Evolutionary conservation across 2,113 vertebrate genomes (phyloP).

Genomic region (Ursus arctos): DNA sequence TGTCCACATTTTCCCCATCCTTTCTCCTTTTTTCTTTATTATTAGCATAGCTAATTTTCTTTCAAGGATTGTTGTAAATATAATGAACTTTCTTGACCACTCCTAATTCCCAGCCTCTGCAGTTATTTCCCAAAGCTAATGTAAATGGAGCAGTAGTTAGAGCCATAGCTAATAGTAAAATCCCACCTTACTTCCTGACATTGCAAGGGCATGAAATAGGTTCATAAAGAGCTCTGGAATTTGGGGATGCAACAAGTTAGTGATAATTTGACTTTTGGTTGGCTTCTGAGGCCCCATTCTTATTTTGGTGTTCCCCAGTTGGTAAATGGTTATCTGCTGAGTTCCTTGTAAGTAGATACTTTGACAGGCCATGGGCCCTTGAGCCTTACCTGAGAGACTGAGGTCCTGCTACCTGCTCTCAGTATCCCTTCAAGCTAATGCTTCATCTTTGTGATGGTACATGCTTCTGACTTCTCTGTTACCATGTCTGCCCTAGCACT

Average conservation of each 20-base stretch:
- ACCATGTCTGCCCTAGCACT: neutral
- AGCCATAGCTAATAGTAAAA: neutral
- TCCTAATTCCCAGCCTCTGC: neutral
- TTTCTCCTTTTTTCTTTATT: neutral
- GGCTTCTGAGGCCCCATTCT: neutral
- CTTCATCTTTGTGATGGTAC: neutral
- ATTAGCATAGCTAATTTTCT: neutral
- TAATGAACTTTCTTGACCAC: neutral
- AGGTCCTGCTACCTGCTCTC: neutral
- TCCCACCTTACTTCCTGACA: neutral
- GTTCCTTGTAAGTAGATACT: neutral
- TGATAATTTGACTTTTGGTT: constrained; percentile 1
- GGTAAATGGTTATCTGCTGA: neutral
- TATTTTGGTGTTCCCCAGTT: neutral
- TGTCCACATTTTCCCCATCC: neutral
- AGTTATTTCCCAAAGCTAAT: neutral
- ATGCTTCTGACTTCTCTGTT: neutral
- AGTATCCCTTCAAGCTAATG: neutral
- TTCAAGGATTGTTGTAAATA: neutral
- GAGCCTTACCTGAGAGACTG: neutral
- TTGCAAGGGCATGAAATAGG: neutral
- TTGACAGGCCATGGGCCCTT: neutral
- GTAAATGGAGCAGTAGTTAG: neutral
- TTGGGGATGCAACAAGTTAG: neutral
- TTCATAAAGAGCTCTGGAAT: neutral